A percentile compares a stretch with the other conserved stretches of the same genome.
These are phyloP conservation scores for Naja naja DNA, from an alignment of 2,113 vertebrate genomes.

Conservation along the genomic window DNA sequence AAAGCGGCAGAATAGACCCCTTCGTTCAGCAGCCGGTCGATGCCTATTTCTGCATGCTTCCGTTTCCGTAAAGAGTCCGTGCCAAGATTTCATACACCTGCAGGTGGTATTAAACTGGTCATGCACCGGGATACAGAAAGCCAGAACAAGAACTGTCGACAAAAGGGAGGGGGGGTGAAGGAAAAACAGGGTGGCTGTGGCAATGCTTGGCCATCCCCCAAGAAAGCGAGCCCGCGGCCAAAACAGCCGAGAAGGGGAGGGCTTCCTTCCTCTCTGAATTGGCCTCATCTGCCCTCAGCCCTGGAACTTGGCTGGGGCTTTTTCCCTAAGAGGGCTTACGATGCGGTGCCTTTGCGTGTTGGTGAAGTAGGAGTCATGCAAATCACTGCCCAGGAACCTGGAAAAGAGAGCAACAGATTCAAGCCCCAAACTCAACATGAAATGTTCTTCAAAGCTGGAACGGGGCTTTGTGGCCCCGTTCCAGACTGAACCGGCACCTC, in stretches of 20 bases:
- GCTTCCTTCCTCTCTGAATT: neutral
- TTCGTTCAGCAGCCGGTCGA: slow-evolving; percentile 72
- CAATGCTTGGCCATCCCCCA: no score
- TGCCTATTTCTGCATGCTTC: slow-evolving; percentile 73
- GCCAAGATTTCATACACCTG: slow-evolving; percentile 79
- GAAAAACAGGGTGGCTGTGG: no score
- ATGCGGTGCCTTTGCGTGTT: slow-evolving; percentile 74
- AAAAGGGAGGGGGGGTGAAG: no score
- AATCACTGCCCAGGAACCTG: slow-evolving; percentile 75
- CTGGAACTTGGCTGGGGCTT: no score
- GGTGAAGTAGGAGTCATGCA: slow-evolving; percentile 70
- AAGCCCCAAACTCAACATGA: neutral
- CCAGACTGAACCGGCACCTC: neutral
- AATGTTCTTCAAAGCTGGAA: neutral
- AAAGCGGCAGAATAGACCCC: slow-evolving; percentile 72
- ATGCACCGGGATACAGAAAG: neutral
- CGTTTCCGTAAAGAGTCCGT: slow-evolving; percentile 67
- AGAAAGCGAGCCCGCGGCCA: neutral
- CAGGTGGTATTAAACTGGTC: neutral
- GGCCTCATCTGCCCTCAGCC: no score
- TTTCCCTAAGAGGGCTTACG: slow-evolving; percentile 55
- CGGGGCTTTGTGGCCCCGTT: neutral
- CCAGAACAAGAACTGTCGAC: neutral
- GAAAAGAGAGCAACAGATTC: neutral
- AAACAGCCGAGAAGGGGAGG: neutral